Base-by-base conservation (phyloP, 2,113 vertebrate species). In the Neopipo cinnamomea region DNA sequence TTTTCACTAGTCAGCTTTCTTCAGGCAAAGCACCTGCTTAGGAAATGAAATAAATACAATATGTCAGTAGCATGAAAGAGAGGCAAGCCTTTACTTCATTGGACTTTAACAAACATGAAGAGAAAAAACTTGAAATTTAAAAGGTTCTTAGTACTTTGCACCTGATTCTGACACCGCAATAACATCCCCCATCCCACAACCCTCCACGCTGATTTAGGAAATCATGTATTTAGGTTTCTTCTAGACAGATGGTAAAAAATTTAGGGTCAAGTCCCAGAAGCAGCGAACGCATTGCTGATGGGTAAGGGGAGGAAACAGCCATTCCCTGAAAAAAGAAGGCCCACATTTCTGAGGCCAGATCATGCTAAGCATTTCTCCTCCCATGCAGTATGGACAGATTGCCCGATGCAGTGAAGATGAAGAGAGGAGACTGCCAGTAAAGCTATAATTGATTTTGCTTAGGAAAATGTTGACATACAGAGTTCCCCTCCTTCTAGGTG, bases 11-110 rank as follows among this genome's bases (percentile, higher is more conserved):
- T 46, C 0, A 0, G 25, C 50, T 92, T 89, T 95, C 84, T 94
- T 95, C 87, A 87, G 84, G 89, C 55, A 95, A 95, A 95, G 73
- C 73, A 95, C 14, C 89, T 94, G 86, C 19, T 86, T 74, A 74
- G 55, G 47, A 89, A 89, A 35, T 63, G 7, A 91, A 85, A 73
- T 76, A 77, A 92, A 93, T 70, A 42, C 12, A 65, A n/a, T 70
- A 42, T 17, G 23, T 44, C 58, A 79, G 65, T 46, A 72, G 13
- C 11, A n/a, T 14, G 35, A 14, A 13, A 71, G 11, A 71, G 33
- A 77, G 46, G 56, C 3, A 86, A 63, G 7, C 3, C 12, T 82
- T 78, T 74, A 39, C 16, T 82, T 87, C 31, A 22, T 11, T 47
- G 47, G 11, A 47, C 27, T 94, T 73, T 50, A 75, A 62, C 8